Evolutionary conservation across 2,797 vertebrate genomes (phyloP).

Genomic region (Coilia nasus): DNA sequence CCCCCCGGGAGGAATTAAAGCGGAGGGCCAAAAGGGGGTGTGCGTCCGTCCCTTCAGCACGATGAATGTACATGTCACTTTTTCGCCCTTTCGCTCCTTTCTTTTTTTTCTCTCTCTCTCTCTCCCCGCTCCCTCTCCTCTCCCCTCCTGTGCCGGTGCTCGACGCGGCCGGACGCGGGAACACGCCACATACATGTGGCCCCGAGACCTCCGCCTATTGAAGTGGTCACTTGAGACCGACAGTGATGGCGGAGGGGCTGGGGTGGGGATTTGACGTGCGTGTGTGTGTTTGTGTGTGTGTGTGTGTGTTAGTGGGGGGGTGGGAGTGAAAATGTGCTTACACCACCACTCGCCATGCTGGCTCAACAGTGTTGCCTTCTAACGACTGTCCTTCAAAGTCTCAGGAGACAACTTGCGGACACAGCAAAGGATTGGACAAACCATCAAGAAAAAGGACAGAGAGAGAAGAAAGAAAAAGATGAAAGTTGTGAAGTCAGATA

Average conservation of each 20-base stretch:
- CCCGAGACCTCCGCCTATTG: slow-evolving; percentile 30
- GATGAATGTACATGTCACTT: slow-evolving; percentile 45
- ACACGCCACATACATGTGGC: background rate
- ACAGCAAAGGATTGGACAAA: slow-evolving; percentile 4
- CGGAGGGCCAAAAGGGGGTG: background rate
- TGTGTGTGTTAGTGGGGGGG: background rate
- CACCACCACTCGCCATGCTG: slow-evolving; percentile 70
- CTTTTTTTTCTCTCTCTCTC: slow-evolving; percentile 24
- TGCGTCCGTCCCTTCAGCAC: slow-evolving; percentile 34
- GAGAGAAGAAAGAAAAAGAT: background rate
- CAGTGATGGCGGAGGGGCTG: slow-evolving; percentile 67
- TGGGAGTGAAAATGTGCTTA: slow-evolving; percentile 74
- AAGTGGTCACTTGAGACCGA: slow-evolving; percentile 38
- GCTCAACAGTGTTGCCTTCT: slow-evolving; percentile 69
- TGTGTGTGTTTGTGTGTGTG: no score
- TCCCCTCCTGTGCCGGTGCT: background rate
- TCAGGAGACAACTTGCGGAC: slow-evolving; percentile 49
- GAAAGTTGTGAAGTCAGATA: background rate
- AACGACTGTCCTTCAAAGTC: slow-evolving; percentile 69
- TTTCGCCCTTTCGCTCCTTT: slow-evolving; percentile 6
- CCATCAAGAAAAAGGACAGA: background rate
- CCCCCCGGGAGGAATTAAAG: background rate
- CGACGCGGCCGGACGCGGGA: background rate
- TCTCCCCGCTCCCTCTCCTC: background rate
- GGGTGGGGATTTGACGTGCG: slow-evolving; percentile 54